Base-by-base conservation (phyloP, 1,140 invertebrate genomes). In the Harlomillsia oculata region DNA sequence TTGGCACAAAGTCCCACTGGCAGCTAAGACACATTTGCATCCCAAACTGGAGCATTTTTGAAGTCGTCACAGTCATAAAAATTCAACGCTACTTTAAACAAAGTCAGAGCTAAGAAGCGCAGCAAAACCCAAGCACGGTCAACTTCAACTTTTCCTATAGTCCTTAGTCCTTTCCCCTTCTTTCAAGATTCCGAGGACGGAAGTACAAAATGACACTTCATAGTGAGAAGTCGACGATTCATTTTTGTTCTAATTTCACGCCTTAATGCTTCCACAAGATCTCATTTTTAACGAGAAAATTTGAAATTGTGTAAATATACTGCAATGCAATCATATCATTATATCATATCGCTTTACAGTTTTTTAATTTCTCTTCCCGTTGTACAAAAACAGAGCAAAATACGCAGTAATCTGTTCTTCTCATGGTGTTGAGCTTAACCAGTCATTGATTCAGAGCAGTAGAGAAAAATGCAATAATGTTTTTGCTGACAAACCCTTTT, bases 211-310 rank as follows among this genome's bases (percentile, higher is more conserved):
- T 34, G n/a, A 9, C 32, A 34, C 30, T 28, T 48, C 18, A 29
- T 21, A 32, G 34, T 48, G 28, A 48, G 45, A 48, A 48, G 34
- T 32, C 28, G 30, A 32, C 45, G 23, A 25, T 48, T 30, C 45
- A 48, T 48, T 48, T 45, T 48, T 48, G 45, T 32, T 30, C 36
- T 48, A 48, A 48, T 48, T 48, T 48, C 45, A 32, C 45, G 45
- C n/a, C 25, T 41, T 41, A 11, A 11, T 16, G 25, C 30, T 28
- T 28, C 20, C 25, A 45, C 6, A 21, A 30, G 8, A 30, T 32
- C 30, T 30, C 36, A 30, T 48, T 20, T 8, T 23, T 28, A 45
- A 32, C 28, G 18, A 32, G 8, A 48, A 32, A 32, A 48, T 32
- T 48, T 23, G n/a, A n/a, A n/a, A n/a, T n/a, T n/a, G n/a, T n/a